phyloP scores from a whole-genome alignment of 2,113 vertebrate genomes.

The Antidorcas marsupialis region DNA sequence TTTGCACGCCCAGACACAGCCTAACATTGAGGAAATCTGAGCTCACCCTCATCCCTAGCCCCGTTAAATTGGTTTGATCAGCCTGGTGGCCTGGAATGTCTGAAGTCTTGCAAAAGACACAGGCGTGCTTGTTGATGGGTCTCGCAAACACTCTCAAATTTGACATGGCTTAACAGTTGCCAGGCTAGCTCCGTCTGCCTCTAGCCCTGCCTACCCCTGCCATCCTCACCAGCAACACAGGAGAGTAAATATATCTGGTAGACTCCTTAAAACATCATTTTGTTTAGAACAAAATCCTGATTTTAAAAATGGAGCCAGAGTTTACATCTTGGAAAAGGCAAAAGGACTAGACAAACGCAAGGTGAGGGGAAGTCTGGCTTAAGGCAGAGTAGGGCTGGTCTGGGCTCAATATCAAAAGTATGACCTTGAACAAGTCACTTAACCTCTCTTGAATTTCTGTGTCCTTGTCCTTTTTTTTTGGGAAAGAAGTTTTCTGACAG shows the following conservation, averaged over 20 bases:
- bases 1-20: slow-evolving; percentile 70
- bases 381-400: not conserved
- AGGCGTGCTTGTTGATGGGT: slow-evolving; percentile 76
- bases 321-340: not conserved
- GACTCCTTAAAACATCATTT: not conserved
- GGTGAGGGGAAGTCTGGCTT: not conserved
- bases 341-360: not conserved
- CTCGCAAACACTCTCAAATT: slow-evolving; percentile 73
- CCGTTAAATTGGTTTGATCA: slow-evolving; percentile 85
- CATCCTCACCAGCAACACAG: not conserved
- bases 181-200: slow-evolving; percentile 61
- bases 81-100: slow-evolving; percentile 83
- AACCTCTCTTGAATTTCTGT: not conserved
- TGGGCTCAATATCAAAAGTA: not conserved
- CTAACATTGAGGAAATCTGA: slow-evolving; percentile 78
- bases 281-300: slow-evolving; percentile 12
- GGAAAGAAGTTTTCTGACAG: not conserved
- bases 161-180: slow-evolving; percentile 78
- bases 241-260: not conserved
- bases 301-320: not conserved
- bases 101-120: slow-evolving; percentile 77
- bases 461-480: not conserved
- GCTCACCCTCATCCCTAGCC: slow-evolving; percentile 73
- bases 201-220: not conserved
- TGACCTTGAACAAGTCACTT: not conserved